These are phyloP conservation scores for Peribatodes rhomboidaria DNA, from an alignment of 2,888 invertebrate species.

Conservation along the genomic window DNA sequence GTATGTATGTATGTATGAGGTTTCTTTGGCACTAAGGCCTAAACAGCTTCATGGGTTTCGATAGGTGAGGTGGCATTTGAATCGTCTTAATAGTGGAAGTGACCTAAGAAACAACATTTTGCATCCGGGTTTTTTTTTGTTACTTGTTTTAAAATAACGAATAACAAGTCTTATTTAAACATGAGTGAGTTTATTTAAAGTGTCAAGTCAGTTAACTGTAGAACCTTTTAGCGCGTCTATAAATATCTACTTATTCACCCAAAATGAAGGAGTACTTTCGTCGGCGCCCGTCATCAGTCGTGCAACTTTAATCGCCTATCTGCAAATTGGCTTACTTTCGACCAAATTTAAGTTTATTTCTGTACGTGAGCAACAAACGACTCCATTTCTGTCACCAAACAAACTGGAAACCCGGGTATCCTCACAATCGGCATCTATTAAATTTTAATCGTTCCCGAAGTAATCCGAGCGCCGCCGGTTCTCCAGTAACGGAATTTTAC, in stretches of 20 bases:
- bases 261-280: not conserved
- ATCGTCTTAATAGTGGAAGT: no score
- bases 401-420: not conserved
- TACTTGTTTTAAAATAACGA: no score
- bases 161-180: not conserved
- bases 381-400: conserved; percentile 10
- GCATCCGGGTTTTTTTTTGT: no score
- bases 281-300: no score
- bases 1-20: no score
- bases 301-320: not conserved
- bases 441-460: conserved; percentile 12
- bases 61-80: no score
- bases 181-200: not conserved
- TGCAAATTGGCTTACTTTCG: conserved; percentile 8
- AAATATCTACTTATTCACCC: conserved; percentile 15
- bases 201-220: not conserved
- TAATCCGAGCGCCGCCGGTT: conserved; percentile 1
- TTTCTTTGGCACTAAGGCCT: no score
- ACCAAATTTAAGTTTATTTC: conserved; percentile 7
- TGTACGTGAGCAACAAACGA: not conserved
- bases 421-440: conserved; percentile 16
- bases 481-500: conserved; percentile 11
- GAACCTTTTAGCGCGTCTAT: conserved; percentile 13
- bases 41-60: no score
- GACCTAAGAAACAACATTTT: no score